Base-by-base conservation (phyloP, 1,140 invertebrate species). In the Drosophila nigrodunni region DNA sequence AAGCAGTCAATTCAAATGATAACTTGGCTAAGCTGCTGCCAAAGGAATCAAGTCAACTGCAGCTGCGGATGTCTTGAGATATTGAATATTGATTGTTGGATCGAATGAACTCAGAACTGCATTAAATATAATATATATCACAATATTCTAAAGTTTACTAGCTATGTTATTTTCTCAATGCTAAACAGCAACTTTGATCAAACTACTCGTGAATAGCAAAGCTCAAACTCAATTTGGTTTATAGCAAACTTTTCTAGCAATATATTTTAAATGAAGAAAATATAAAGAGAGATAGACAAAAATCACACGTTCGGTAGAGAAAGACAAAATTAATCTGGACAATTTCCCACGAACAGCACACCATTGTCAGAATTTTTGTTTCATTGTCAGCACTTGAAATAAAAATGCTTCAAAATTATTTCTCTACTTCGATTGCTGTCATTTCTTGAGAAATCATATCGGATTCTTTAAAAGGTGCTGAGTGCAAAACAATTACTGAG, bases 1-100 rank as follows among this genome's bases (percentile, higher is more conserved):
- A 55, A 47, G 65, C 58, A 74, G 72, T 61, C 65, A 69, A 69
- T 62, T 74, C 41, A 49, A 67, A 67, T 67, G 43, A 39, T 54
- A 47, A 62, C 35, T 10, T 4, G 25, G 25, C 25, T 30, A 30
- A 30, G 25, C 25, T 30, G 25, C 25, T 30, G 2, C 6, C 25
- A 30, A 30, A 6, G 25, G 25, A 30, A 30, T 30, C 25, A 30
- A 30, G 0, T 30, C 43, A 49, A 62, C 55, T n/a, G 25, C 9
- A 43, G 18, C 15, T 46, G 13, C 21, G 25, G 15, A 34, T 30
- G 39, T 13, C 47, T 64, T 34, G 1, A 52, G 35, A 13, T 52
- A 52, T 43, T 64, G 8, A 52, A 52, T 49, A 37, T 50, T 39
- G 11, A 18, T 37, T 25, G 46, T 18, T 21, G 6, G 10, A 30